Percentiles rank a stretch among this genome's conserved stretches.
These are phyloP conservation scores for Dorcus hopei DNA, from an alignment of 2,888 invertebrate species.

Conservation along the genomic window DNA sequence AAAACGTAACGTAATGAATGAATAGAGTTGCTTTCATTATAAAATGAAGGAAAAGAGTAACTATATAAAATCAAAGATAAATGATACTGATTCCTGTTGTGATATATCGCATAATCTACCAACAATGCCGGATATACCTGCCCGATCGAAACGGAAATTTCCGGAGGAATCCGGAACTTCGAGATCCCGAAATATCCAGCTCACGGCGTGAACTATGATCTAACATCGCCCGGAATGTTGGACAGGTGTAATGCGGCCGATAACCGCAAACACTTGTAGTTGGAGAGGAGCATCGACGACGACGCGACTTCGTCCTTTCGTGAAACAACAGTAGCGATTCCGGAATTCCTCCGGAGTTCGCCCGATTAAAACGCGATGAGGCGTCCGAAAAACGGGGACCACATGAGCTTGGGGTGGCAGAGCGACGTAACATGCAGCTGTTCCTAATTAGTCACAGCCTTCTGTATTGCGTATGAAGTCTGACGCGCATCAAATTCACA, in stretches of 20 bases:
- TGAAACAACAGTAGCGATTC: too few species aligned
- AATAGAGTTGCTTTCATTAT: too few species aligned
- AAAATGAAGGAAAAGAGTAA: too few species aligned
- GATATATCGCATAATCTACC: too few species aligned
- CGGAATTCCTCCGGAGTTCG: too few species aligned
- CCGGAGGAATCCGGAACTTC: too few species aligned
- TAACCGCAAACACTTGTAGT: slow-evolving; percentile 39
- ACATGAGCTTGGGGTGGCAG: slow-evolving; percentile 8
- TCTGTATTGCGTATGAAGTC: slow-evolving; percentile 37
- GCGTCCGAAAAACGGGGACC: too few species aligned
- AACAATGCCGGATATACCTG: too few species aligned
- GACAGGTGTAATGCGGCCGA: slow-evolving; percentile 38
- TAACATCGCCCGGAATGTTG: slow-evolving; percentile 31
- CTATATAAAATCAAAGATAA: too few species aligned
- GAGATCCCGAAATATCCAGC: slow-evolving; percentile 10
- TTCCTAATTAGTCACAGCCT: slow-evolving; percentile 42
- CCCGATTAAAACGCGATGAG: too few species aligned
- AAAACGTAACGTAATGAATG: too few species aligned
- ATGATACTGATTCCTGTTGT: too few species aligned
- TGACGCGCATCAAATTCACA: slow-evolving; percentile 44
- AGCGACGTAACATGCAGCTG: slow-evolving; percentile 36
- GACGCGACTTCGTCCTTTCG: not conserved
- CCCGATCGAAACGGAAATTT: not conserved
- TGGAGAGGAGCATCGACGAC: slow-evolving; percentile 3
- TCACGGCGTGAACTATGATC: slow-evolving; percentile 21